Base-by-base conservation (phyloP, 2,888 invertebrate species). In the Caenorhabditis sinica region DNA sequence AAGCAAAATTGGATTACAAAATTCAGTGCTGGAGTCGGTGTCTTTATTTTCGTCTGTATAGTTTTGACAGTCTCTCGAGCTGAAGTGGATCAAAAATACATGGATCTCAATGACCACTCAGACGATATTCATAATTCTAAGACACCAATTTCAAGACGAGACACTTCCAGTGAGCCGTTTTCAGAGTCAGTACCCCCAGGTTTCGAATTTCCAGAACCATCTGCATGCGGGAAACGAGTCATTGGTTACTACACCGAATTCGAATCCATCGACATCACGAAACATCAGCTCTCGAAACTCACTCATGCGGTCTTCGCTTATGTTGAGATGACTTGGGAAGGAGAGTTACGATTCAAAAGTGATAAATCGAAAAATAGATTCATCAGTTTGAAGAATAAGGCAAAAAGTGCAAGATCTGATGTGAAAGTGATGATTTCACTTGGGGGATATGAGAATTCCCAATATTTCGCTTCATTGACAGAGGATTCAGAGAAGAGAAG, bases 251-350 rank as follows among this genome's bases (percentile, higher is more conserved):
- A 68, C 13, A 33, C 68, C 6, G 68, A 53, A 23, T 68, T 53
- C 23, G 68, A 68, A 20, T 53, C 68, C 30, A 15, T 36, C 15
- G 53, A 53, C 13, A 51, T 68, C 11, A 36, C 68, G 1, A 33
- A 49, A 33, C 23, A 49, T 0, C 68, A 68, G 23, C 11, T 68
- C 2, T 20, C 33, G 1, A 49, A 68, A 13, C 33, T 68, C 3
- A 68, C 68, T 5, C 68, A 68, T 68, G 68, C 68, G 1, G 51
- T 68, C 2, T 68, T 68, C n/a, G 68, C 68, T 5, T 51, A 53
- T 53, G 68, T 53, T 4, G 53, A 68, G 13, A 68, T 68, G 53
- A 68, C 17, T 23, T 33, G n/a, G 9, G 36, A 53, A 9, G 68
- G 68, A 23, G 13, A 9, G 6, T 15, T 68, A 5, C 33, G 36